Base-by-base conservation (phyloP, 1,140 invertebrate species). In the Macrostomum lignano region DNA sequence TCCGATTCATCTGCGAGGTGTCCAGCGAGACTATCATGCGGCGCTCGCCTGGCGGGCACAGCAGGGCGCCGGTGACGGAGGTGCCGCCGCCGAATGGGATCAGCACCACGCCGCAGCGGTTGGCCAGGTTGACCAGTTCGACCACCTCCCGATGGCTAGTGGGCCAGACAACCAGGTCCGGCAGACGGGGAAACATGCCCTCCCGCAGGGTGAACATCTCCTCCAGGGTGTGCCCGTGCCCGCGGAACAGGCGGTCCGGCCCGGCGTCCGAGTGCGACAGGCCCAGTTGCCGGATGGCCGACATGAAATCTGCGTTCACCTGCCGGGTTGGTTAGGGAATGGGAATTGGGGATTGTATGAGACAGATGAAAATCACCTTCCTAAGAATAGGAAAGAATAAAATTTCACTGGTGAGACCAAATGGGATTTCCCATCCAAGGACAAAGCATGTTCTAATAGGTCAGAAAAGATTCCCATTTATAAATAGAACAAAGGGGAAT, bases 71-170 rank as follows among this genome's bases (percentile, higher is more conserved):
- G 0, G 82, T 81, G 0, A 94, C 86, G 39, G 75, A 84, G 0
- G 86, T 94, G 3, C 86, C 86, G 10, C 84, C 86, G 2, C 86
- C 86, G 58, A 74, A 91, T 6, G 86, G 84, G 44, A 96, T 78
- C 21, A 91, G 65, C 19, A 72, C 76, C n/a, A 77, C 65, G 42
- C 74, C 66, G 42, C 71, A 58, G 26, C 67, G 60, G 30, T 66
- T 61, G 1, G 81, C 82, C 11, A 74, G 46, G 33, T 68, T 57
- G 0, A 94, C 72, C 43, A 93, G 63, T 47, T 66, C 65, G 21
- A 72, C 68, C 7, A 84, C 76, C 42, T 81, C 68, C 10, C 72
- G 64, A 48, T 88, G 79, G 44, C 57, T 39, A 52, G 52, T 32
- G 40, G 82, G 82, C 84, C 84, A 94, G 1, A 84, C 59, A 1